Base-by-base conservation (phyloP, 2,797 vertebrate species). In the Sebastes matsubarae region DNA sequence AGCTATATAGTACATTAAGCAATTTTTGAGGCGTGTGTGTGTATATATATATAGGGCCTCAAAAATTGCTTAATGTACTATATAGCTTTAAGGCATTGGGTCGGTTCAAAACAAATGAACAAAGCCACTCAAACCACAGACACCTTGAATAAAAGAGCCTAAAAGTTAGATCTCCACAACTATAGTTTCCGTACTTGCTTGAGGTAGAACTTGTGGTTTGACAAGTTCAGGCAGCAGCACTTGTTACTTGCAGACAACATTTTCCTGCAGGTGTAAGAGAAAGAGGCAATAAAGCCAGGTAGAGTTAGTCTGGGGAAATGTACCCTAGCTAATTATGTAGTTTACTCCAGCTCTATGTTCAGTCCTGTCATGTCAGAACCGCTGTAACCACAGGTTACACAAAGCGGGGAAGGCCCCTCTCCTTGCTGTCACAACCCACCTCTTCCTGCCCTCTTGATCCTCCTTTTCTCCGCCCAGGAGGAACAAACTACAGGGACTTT, bases 201-300 rank as follows among this genome's bases (percentile, higher is more conserved):
- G 38, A 57, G n/a, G 71, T n/a, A 20, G 22, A 72, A 25, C 14
- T 58, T 38, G 27, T 70, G 32, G 24, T 63, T 63, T 72, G 63
- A 67, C 25, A 66, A 36, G 71, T 68, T 34, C 5, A 14, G 46
- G 60, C 70, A 46, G 68, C 25, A 64, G 61, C 22, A 18, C 58
- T 42, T 77, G 50, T 79, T 81, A 61, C 55, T 27, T 34, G 13
- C 30, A 46, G 64, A 74, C 61, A 77, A 78, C 54, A 54, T 80
- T 71, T 68, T 38, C 22, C 67, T 76, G 42, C 68, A 66, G 60
- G 68, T 85, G 72, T 74, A 89, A 84, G 34, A 55, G 78, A 80
- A 87, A 90, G 90, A 82, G 89, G 91, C 87, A 84, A 36, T 72
- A 90, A 83, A 88, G 84, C 90, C 85, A 90, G 93, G 91, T 82